A percentile compares a stretch with the other conserved stretches of the same genome.
Evolutionary conservation across 2,888 invertebrate species (phyloP).

Genomic region (Aspidiotus rigidus): DNA sequence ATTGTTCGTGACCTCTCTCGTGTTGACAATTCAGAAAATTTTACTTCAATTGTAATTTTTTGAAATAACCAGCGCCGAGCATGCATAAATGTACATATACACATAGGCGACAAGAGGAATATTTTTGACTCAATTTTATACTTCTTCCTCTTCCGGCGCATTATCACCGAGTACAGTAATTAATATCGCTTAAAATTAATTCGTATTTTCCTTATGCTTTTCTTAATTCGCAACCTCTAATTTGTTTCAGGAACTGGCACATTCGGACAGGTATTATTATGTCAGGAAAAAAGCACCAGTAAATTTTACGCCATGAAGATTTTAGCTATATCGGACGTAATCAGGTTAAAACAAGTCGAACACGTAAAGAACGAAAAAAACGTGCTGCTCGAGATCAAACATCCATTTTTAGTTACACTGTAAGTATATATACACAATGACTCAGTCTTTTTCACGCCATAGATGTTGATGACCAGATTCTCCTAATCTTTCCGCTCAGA

Average conservation of each 20-base stretch:
- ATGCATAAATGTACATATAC: too few relatives aligned
- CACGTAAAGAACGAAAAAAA: constrained; percentile 96
- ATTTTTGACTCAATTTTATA: too few relatives aligned
- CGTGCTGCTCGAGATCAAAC: constrained; percentile 79
- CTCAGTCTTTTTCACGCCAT: background rate
- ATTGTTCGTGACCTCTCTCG: too few relatives aligned
- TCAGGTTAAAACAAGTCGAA: constrained; percentile 89
- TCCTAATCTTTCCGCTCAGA: too few relatives aligned
- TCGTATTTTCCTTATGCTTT: background rate
- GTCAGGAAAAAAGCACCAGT: constrained; percentile 69
- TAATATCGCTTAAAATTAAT: background rate
- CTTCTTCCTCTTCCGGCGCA: too few relatives aligned
- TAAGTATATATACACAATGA: constrained; percentile 50
- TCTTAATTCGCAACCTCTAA: constrained; percentile 17
- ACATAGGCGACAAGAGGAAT: too few relatives aligned
- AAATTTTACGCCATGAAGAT: constrained; percentile 90
- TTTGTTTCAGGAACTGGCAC: constrained; percentile 75
- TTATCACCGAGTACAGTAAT: too few relatives aligned
- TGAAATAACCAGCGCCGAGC: too few relatives aligned
- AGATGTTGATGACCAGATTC: too few relatives aligned
- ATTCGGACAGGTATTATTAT: constrained; percentile 88
- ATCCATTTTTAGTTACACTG: constrained; percentile 94
- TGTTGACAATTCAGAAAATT: too few relatives aligned
- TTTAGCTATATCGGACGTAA: constrained; percentile 83
- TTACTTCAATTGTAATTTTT: too few relatives aligned